Base-by-base conservation (phyloP, 2,113 vertebrate genomes). In the Thunnus thynnus region DNA sequence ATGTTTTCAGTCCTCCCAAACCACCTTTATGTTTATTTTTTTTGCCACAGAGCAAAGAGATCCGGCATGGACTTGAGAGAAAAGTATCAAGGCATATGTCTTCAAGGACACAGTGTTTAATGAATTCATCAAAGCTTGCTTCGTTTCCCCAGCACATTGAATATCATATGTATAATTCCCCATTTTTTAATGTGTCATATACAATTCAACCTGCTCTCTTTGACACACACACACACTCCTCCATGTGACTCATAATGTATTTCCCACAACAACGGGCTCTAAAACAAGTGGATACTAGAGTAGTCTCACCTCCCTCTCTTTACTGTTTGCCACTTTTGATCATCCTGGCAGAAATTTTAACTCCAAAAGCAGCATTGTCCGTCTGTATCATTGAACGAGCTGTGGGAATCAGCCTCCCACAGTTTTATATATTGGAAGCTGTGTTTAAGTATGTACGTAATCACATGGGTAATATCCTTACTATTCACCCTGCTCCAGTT, bases 191-290 rank as follows among this genome's bases (percentile, higher is more conserved):
- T 14, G 17, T 66, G 62, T 80, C 80, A 77, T 76, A 47, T 74
- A 70, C 68, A 65, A 58, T 77, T 81, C 75, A 72, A 2, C 10
- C 7, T 25, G 54, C 47, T 76, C 72, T 65, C 41, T 62, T 16
- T 74, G 55, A 57, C 79, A 14, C 63, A 66, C 36, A 41, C 36
- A 41, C 36, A 41, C 36, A 22, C 22, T 22, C 22, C 22, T 22
- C 79, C 86, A 48, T 69, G 77, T 64, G 87, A 80, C 82, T 89
- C 76, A 48, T 57, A 64, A 82, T 52, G 69, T 84, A 63, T 78
- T 78, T 85, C 54, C 72, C 51, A 64, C 76, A 87, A 79, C 72
- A 91, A 76, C 76, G 36, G 47, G 7, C 58, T 68, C 36, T 30
- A 57, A 66, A 54, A 64, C 41, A 54, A 50, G n/a, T 71, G 52